Base-by-base conservation (phyloP, 2,797 vertebrate species). In the Phoeniculus purpureus region DNA sequence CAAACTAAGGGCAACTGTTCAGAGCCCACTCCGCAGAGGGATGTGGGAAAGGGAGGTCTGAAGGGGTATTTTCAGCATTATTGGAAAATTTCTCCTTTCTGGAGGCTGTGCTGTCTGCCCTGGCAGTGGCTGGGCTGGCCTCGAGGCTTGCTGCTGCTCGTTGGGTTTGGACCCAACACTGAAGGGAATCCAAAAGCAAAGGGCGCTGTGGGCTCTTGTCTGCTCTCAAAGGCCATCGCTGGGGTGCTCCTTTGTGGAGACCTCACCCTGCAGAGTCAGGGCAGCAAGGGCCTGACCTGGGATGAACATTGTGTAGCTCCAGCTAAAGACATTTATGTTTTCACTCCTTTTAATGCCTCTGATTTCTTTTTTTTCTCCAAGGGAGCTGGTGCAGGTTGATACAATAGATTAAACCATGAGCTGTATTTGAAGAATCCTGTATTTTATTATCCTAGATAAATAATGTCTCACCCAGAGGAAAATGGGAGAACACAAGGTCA, bases 361-460 rank as follows among this genome's bases (percentile, higher is more conserved):
- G 80, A 43, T 62, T 54, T 54, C 55, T 50, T 82, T 71, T 59
- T 40, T 27, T 21, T 25, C 34, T 20, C 60, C 61, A 47, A 64
- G 74, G 60, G 82, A 89, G 80, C 43, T 81, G 29, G 64, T 85
- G 58, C 81, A 32, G 85, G 80, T 81, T 84, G 77, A 75, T 71
- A 79, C 77, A 88, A 86, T 61, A 83, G 92, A 91, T 89, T 81
- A 94, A 90, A 93, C 89, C 37, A 2, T 5, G 77, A 85, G 74
- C n/a, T 8, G 52, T 13, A 91, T 81, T 54, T 56, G 90, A 91
- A 85, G 85, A 85, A 84, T 60, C 77, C 64, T 65, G 56, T 83
- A 32, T 87, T 89, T 94, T 87, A 85, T 85, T 94, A 76, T 91
- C 27, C 26, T 15, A 23, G 93, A 74, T 87, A 94, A 95, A 93